Conservation (phyloP, 2,113 vertebrate genomes). For the Rhinolophus ferrumequinum region DNA sequence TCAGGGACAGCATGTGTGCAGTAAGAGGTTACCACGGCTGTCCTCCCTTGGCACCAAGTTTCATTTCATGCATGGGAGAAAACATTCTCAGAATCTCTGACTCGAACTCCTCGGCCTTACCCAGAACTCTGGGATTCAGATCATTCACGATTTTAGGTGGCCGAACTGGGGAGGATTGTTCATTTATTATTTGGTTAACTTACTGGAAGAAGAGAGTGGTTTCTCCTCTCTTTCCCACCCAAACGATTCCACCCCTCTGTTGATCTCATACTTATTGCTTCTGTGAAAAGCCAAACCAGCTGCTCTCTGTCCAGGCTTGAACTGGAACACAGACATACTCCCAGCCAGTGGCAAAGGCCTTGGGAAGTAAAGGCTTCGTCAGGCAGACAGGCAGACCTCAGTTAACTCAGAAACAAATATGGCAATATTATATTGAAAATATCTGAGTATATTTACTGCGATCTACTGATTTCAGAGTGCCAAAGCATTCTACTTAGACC, state of each 20-base stretch:
- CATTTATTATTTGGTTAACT: slow-evolving; percentile 47
- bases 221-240: slow-evolving; percentile 29
- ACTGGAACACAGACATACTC: background rate
- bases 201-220: slow-evolving; percentile 22
- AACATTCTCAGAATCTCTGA: background rate
- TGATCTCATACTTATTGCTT: background rate
- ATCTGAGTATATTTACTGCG: background rate
- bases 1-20: slow-evolving; percentile 4
- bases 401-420: background rate
- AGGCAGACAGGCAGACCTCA: background rate
- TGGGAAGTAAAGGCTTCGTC: background rate
- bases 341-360: background rate
- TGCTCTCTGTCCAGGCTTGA: background rate
- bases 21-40: background rate
- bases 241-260: background rate
- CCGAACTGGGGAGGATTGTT: background rate
- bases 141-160: slow-evolving; percentile 11
- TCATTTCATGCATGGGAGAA: background rate
- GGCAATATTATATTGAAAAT: background rate
- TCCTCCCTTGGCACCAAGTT: background rate
- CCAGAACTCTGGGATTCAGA: background rate
- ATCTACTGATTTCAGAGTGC: background rate
- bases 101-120: background rate
- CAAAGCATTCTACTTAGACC: background rate
- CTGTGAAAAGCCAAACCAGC: background rate